These are phyloP conservation scores for Sebastes diploproa DNA, from an alignment of 2,797 vertebrate species.

Conservation along the genomic window DNA sequence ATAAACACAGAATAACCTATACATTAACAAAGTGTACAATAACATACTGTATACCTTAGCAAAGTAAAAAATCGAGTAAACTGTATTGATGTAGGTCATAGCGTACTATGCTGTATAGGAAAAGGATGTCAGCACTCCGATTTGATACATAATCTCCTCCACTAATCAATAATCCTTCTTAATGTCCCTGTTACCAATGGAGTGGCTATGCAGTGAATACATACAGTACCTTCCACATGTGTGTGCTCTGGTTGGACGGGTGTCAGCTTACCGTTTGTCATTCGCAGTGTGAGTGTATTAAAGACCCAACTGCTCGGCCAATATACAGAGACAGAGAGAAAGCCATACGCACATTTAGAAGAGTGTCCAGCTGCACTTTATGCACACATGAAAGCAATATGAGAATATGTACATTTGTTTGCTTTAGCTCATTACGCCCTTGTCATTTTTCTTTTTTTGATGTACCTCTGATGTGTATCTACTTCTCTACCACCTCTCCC, in stretches of 20 bases:
- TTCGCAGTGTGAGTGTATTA: slow-evolving; percentile 18
- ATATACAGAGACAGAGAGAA: background rate
- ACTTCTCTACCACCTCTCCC: background rate
- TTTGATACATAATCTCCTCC: slow-evolving; percentile 23
- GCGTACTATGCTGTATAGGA: background rate
- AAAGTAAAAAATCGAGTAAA: background rate
- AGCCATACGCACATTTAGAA: background rate
- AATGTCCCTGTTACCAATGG: background rate
- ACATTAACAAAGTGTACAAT: too few relatives aligned
- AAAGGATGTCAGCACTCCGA: background rate
- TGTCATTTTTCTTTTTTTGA: too few relatives aligned
- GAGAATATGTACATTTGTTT: background rate
- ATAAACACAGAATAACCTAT: too few relatives aligned
- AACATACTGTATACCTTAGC: too few relatives aligned
- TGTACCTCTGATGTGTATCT: background rate
- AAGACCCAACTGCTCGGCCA: background rate
- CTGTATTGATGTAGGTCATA: background rate
- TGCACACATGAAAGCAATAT: background rate
- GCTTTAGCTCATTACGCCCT: background rate
- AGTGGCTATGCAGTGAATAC: background rate
- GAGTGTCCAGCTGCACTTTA: background rate
- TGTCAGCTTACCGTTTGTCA: slow-evolving; percentile 28
- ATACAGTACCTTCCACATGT: background rate
- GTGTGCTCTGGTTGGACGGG: background rate
- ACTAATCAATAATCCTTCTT: slow-evolving; percentile 40